A percentile compares a stretch with the other conserved stretches of the same genome.
Conservation (phyloP, 2,113 vertebrate species). For the Cynocephalus volans region DNA sequence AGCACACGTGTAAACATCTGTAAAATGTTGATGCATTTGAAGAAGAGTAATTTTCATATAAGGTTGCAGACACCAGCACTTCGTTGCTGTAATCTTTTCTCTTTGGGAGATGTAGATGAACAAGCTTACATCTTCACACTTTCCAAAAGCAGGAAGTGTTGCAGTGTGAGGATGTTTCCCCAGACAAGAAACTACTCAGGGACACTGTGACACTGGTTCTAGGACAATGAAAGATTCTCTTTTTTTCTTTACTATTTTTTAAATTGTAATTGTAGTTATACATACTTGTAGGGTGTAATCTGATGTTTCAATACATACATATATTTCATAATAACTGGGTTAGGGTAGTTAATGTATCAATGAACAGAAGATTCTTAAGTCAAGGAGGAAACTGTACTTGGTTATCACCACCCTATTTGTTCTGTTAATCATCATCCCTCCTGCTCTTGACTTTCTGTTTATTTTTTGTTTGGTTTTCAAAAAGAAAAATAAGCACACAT, state of each 20-base stretch:
- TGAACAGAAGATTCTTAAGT: neutral
- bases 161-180: fast-evolving
- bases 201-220: neutral
- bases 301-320: too few species aligned
- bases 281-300: too few species aligned
- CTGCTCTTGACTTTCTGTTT: neutral
- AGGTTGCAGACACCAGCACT: neutral
- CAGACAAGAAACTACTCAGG: neutral
- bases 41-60: neutral
- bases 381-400: neutral
- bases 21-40: neutral
- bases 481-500: neutral
- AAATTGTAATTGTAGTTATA: too few species aligned
- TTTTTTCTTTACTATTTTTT: too few species aligned
- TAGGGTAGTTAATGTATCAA: too few species aligned
- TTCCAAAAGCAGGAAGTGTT: neutral
- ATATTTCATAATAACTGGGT: too few species aligned
- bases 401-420: neutral
- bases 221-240: too few species aligned
- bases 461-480: conserved; percentile 41
- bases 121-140: neutral
- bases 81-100: neutral
- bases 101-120: neutral
- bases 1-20: neutral
- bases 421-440: neutral